phyloP scores from a whole-genome alignment of 2,113 vertebrate genomes.

The Festucalex cinctus region DNA sequence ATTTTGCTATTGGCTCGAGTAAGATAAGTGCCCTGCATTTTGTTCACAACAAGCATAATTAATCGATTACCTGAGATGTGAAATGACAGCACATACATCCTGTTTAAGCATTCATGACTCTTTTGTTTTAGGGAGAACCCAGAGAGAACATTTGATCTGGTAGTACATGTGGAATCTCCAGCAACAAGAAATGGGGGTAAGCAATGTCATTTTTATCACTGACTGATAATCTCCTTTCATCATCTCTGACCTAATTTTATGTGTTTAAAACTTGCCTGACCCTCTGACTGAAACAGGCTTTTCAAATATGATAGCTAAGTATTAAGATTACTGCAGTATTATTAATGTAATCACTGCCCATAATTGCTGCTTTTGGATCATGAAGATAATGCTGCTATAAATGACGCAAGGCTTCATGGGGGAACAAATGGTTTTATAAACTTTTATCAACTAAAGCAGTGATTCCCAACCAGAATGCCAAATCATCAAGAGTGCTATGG shows the following conservation, averaged over 20 bases:
- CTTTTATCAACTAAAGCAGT: neutral
- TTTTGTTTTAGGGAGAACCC: constrained; percentile 84
- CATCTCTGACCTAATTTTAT: neutral
- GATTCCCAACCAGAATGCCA: neutral
- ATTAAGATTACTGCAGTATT: neutral
- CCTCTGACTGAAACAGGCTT: neutral
- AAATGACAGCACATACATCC: neutral
- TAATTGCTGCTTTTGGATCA: neutral
- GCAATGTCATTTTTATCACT: constrained; percentile 3
- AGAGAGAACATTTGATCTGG: constrained; percentile 91
- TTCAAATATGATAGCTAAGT: neutral
- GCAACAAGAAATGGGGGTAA: constrained; percentile 88
- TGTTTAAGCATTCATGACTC: neutral
- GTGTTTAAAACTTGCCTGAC: constrained; percentile 3
- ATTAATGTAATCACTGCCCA: neutral
- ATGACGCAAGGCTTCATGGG: neutral
- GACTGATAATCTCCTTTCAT: neutral
- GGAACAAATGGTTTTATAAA: neutral
- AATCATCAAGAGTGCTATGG: neutral
- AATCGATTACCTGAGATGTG: neutral
- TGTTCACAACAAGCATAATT: neutral
- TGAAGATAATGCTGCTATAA: neutral
- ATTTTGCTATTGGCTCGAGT: constrained; percentile 9
- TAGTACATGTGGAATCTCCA: constrained; percentile 88
- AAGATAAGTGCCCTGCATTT: constrained; percentile 1